These are phyloP conservation scores for Pomacea maculata DNA, from an alignment of 1,140 invertebrate species.

Conservation along the genomic window DNA sequence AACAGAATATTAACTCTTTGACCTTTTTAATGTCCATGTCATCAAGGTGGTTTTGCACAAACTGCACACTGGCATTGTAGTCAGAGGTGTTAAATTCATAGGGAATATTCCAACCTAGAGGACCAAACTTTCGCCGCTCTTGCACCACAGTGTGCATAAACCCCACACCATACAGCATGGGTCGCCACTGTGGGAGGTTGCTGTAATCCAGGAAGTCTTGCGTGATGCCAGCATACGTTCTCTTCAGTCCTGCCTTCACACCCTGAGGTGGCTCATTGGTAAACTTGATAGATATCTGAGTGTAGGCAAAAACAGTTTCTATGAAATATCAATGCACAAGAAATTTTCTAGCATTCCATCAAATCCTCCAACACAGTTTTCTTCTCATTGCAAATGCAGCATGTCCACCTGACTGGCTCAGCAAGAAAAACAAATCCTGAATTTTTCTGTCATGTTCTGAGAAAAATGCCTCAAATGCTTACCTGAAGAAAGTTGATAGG, in stretches of 20 bases:
- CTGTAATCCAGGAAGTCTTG: slow-evolving; percentile 59
- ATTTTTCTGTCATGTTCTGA: no score
- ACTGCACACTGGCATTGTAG: slow-evolving; percentile 92
- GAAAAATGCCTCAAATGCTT: neutral
- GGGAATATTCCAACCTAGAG: slow-evolving; percentile 65
- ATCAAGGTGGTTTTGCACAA: slow-evolving; percentile 95
- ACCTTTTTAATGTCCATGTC: slow-evolving; percentile 94
- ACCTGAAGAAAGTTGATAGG: slow-evolving; percentile 62
- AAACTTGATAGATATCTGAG: slow-evolving; percentile 62
- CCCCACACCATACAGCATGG: slow-evolving; percentile 88
- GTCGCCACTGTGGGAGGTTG: slow-evolving; percentile 81
- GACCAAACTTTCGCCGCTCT: slow-evolving; percentile 65
- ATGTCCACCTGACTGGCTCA: no score
- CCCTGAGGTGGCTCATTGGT: slow-evolving; percentile 66
- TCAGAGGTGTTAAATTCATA: slow-evolving; percentile 98
- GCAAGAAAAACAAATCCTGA: no score
- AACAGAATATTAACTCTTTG: slow-evolving; percentile 5
- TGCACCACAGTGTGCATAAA: slow-evolving; percentile 75
- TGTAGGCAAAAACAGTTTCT: no score
- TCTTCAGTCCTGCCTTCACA: slow-evolving; percentile 63
- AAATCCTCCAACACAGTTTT: no score
- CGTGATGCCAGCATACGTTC: slow-evolving; percentile 60
- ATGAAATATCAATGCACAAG: no score
- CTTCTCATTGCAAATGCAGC: no score
- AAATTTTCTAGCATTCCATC: no score